phyloP scores from a whole-genome alignment of 2,113 vertebrate species.

The Gobius niger region DNA sequence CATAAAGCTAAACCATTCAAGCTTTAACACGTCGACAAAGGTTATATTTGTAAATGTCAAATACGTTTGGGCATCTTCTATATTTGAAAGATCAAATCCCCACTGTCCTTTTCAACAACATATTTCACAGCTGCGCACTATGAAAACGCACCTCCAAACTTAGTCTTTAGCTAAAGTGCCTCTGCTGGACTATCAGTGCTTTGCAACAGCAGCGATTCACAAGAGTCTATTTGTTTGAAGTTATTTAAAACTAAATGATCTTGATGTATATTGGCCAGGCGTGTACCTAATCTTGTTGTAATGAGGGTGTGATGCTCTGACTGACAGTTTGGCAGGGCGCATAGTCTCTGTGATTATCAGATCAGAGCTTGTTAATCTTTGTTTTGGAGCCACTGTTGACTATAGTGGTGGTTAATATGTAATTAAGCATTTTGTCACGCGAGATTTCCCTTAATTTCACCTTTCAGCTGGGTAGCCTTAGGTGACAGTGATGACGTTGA shows the following conservation, averaged over 20 bases:
- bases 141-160: neutral
- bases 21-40: neutral
- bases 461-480: neutral
- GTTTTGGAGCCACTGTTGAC: neutral
- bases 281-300: neutral
- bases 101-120: neutral
- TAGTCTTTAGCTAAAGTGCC: neutral
- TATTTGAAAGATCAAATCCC: neutral
- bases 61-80: neutral
- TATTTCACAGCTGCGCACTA: neutral
- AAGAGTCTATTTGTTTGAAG: neutral
- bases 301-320: neutral
- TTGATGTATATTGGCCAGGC: too few relatives aligned
- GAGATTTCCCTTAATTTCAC: neutral
- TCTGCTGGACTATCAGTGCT: slow-evolving; percentile 13
- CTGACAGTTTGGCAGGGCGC: neutral
- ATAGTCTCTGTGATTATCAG: neutral
- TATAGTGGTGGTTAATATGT: neutral
- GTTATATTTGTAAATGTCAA: slow-evolving; percentile 4
- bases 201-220: slow-evolving; percentile 13
- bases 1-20: neutral
- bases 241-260: too few relatives aligned
- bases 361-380: neutral
- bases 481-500: neutral
- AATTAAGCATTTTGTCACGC: slow-evolving; percentile 5